A percentile compares a stretch with the other conserved stretches of the same genome.
These are phyloP conservation scores for Sylvia atricapilla DNA, from an alignment of 2,113 vertebrate genomes.

Conservation along the genomic window DNA sequence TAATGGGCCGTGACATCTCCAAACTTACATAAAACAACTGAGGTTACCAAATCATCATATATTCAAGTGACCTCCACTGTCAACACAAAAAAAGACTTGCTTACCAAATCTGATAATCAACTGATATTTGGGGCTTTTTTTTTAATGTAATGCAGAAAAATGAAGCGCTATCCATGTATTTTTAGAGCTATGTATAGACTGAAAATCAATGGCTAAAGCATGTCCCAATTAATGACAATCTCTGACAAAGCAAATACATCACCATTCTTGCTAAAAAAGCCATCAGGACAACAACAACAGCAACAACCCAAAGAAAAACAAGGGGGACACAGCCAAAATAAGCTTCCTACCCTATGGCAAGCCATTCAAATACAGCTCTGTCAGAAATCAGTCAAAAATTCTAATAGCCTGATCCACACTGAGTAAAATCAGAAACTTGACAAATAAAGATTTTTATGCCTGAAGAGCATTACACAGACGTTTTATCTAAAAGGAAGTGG, in stretches of 20 bases:
- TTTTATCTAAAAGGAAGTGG: background rate
- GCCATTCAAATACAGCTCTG: background rate
- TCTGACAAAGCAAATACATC: background rate
- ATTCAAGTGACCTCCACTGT: background rate
- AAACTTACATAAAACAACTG: background rate
- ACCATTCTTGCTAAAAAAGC: background rate
- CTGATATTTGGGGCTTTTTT: background rate
- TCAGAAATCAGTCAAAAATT: background rate
- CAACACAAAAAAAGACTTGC: background rate
- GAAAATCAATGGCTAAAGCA: background rate
- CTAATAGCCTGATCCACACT: background rate
- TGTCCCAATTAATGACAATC: background rate
- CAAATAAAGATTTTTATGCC: background rate
- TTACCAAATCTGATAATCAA: background rate
- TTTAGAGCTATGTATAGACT: background rate
- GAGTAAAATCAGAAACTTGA: background rate
- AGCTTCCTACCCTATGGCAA: background rate
- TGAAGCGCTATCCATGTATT: background rate
- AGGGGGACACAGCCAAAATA: background rate
- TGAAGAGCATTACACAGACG: background rate
- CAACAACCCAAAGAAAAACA: accelerated
- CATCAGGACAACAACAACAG: too few species aligned
- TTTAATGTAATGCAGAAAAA: background rate
- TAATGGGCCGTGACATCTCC: background rate
- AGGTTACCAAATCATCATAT: background rate